Percentiles rank a stretch among this genome's conserved stretches.
Evolutionary conservation across 30 jellyfish, hydroid and myxozoan species (phyloP).

Genomic region (Aurelia aurita complex sp. Pacific): DNA sequence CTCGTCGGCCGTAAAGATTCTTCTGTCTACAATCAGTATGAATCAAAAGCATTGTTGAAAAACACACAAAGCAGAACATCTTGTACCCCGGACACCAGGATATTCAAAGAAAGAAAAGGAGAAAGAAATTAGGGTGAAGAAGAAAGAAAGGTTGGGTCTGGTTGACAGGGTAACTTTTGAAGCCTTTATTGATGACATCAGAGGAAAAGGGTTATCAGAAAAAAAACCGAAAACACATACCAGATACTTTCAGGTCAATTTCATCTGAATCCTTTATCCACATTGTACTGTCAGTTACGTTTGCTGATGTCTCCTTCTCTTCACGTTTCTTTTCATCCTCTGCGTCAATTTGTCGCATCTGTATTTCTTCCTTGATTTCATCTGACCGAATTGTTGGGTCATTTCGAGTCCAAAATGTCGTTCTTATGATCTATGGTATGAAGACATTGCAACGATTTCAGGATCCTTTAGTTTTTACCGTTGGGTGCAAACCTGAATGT

Average conservation of each 20-base stretch:
- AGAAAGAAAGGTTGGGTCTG: too few relatives aligned
- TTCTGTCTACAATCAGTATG: too few relatives aligned
- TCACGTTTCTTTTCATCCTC: conserved; percentile 48
- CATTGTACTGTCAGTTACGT: conserved; percentile 10
- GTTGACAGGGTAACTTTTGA: background rate
- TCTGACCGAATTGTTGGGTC: conserved; percentile 78
- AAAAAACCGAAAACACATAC: background rate
- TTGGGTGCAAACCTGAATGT: too few relatives aligned
- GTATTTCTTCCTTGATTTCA: conserved; percentile 75
- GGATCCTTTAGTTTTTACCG: too few relatives aligned
- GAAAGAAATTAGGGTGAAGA: too few relatives aligned
- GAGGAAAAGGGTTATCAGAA: background rate
- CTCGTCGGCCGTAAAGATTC: too few relatives aligned
- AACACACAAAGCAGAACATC: too few relatives aligned
- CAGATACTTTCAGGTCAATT: conserved; percentile 5
- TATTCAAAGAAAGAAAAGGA: too few relatives aligned
- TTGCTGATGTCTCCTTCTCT: background rate
- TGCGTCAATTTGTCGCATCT: conserved; percentile 63
- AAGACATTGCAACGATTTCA: background rate
- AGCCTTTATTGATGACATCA: background rate
- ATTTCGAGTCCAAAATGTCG: conserved; percentile 91
- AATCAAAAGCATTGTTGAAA: too few relatives aligned
- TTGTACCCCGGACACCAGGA: too few relatives aligned
- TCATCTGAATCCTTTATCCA: conserved; percentile 43
- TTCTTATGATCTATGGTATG: conserved; percentile 61